phyloP scores from a whole-genome alignment of 2,888 invertebrate genomes.

The Horisme vitalbata region DNA sequence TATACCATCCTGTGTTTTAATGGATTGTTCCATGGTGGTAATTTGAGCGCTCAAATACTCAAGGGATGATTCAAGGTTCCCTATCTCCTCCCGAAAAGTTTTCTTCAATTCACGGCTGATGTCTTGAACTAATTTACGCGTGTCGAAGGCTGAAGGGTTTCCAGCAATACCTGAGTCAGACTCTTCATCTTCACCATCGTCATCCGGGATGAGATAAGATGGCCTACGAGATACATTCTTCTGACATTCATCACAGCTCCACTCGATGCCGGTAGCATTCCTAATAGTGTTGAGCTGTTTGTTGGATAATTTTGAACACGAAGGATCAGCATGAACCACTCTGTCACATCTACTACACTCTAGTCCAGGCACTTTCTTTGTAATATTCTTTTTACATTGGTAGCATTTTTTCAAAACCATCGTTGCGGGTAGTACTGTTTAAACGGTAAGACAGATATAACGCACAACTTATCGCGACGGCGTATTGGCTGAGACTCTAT shows the following conservation, averaged over 20 bases:
- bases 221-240: conserved; percentile 29
- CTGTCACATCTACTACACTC: conserved; percentile 8
- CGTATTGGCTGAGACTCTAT: no score
- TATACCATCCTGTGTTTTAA: conserved; percentile 5
- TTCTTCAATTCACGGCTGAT: conserved; percentile 29
- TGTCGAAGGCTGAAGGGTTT: conserved; percentile 19
- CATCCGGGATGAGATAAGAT: conserved; percentile 29
- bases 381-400: conserved; percentile 5
- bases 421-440: background rate
- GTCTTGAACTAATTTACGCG: conserved; percentile 3
- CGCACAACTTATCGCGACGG: no score
- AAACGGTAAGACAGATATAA: no score
- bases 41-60: conserved; percentile 6
- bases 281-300: conserved; percentile 7
- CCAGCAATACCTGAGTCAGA: background rate
- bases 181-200: conserved; percentile 21
- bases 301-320: conserved; percentile 3
- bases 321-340: conserved; percentile 7
- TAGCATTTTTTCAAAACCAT: conserved; percentile 5
- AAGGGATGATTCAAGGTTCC: conserved; percentile 14
- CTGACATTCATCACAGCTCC: conserved; percentile 27
- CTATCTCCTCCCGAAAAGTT: conserved; percentile 30
- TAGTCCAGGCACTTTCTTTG: conserved; percentile 6
- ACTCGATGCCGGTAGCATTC: conserved; percentile 10
- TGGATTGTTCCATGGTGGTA: conserved; percentile 3